These are phyloP conservation scores for Acleris holmiana DNA, from an alignment of 2,888 invertebrate species.

Conservation along the genomic window DNA sequence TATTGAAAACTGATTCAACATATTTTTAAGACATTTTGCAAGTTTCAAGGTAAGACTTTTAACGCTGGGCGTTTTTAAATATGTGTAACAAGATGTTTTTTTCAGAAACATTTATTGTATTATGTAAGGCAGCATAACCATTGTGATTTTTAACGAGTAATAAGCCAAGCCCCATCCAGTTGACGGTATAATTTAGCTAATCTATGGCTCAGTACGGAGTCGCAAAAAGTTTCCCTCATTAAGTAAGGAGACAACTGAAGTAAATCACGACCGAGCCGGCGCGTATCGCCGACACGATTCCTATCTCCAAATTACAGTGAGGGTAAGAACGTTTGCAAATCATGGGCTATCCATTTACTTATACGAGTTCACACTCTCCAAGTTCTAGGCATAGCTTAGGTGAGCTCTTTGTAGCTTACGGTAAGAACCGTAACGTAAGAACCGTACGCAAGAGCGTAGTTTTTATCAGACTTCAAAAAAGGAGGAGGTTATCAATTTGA, in stretches of 20 bases:
- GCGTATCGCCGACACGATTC: constrained; percentile 68
- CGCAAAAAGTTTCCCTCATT: constrained; percentile 76
- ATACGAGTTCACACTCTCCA: constrained; percentile 32
- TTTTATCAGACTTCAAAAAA: too few species aligned
- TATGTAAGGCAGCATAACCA: too few species aligned
- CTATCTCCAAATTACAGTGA: constrained; percentile 70
- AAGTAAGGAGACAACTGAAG: constrained; percentile 69
- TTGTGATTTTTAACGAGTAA: neutral
- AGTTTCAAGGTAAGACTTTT: too few species aligned
- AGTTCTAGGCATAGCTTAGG: constrained; percentile 29
- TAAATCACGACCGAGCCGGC: constrained; percentile 67
- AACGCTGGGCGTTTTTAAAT: too few species aligned
- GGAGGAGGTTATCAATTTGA: too few species aligned
- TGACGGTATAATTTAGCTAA: constrained; percentile 63
- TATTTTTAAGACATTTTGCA: too few species aligned
- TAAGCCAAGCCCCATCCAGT: constrained; percentile 40
- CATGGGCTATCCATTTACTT: constrained; percentile 48
- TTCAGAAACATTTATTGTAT: too few species aligned
- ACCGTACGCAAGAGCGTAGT: too few species aligned
- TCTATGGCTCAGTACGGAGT: constrained; percentile 64
- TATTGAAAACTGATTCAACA: too few species aligned
- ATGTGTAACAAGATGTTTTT: too few species aligned
- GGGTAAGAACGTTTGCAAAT: constrained; percentile 54
- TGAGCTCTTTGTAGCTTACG: neutral
- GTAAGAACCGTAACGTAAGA: too few species aligned